phyloP scores from a whole-genome alignment of 2,888 invertebrate species.

The Thecocarcelia acutangulata region DNA sequence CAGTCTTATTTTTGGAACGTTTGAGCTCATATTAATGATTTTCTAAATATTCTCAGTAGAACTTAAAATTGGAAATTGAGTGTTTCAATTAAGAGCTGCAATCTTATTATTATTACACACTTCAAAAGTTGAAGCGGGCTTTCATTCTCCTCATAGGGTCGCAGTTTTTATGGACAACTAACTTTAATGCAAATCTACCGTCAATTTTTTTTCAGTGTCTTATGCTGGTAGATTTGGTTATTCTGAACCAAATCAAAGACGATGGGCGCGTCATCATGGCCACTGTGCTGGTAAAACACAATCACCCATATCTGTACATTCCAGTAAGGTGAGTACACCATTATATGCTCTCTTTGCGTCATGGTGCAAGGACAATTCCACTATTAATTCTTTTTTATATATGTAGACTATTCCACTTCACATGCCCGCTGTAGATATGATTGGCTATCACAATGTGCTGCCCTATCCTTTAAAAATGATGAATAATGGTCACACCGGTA shows the following conservation, averaged over 20 bases:
- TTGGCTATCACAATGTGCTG: conserved; percentile 87
- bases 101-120: too few relatives aligned
- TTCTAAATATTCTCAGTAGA: too few relatives aligned
- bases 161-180: too few relatives aligned
- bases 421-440: conserved; percentile 87
- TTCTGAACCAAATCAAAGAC: conserved; percentile 85
- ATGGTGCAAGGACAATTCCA: too few relatives aligned
- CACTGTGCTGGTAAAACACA: conserved; percentile 87
- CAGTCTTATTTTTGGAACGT: too few relatives aligned
- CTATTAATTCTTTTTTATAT: conserved; percentile 13
- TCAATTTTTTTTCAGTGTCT: conserved; percentile 71
- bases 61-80: too few relatives aligned
- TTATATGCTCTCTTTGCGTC: too few relatives aligned
- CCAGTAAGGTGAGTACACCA: conserved; percentile 78
- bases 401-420: conserved; percentile 84
- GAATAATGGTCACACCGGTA: conserved; percentile 88
- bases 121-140: too few relatives aligned
- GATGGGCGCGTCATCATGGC: conserved; percentile 85
- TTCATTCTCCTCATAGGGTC: too few relatives aligned
- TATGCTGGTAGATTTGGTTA: conserved; percentile 83
- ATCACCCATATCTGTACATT: conserved; percentile 85
- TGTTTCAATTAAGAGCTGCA: too few relatives aligned
- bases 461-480: conserved; percentile 85
- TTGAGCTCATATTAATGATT: too few relatives aligned
- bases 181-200: not conserved